Percentiles rank a stretch among this genome's conserved stretches.
These are phyloP conservation scores for Leptinotarsa lineolata DNA, from an alignment of 1,140 invertebrate species.

Conservation along the genomic window DNA sequence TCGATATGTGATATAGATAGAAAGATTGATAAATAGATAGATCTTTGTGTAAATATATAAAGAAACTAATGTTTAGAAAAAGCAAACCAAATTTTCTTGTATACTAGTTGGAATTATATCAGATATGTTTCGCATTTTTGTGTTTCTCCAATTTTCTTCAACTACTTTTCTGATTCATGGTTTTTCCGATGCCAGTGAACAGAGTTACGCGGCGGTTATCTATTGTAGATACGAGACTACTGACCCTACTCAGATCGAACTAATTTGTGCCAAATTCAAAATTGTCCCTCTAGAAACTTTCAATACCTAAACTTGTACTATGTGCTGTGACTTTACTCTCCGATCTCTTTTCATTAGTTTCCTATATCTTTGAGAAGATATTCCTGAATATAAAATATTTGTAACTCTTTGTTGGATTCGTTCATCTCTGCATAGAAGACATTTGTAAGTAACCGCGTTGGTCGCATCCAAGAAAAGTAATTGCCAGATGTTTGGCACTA, in stretches of 20 bases:
- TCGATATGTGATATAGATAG: neutral
- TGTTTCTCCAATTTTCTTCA: too few relatives aligned
- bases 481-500: neutral
- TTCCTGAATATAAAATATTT: slow-evolving; percentile 21
- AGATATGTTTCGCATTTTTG: too few relatives aligned
- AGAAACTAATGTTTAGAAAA: too few relatives aligned
- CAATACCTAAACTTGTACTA: neutral
- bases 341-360: neutral
- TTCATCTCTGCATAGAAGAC: neutral
- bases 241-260: too few relatives aligned
- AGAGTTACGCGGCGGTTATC: slow-evolving; percentile 40
- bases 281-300: too few relatives aligned
- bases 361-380: neutral
- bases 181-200: slow-evolving; percentile 46
- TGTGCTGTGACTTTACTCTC: neutral
- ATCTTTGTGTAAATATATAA: too few relatives aligned
- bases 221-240: neutral
- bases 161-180: slow-evolving; percentile 35
- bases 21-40: too few relatives aligned
- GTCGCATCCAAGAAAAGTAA: neutral
- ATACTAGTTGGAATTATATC: too few relatives aligned
- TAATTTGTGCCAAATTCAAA: too few relatives aligned
- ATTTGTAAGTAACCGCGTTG: slow-evolving; percentile 26
- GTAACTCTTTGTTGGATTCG: slow-evolving; percentile 5
- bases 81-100: too few relatives aligned